These are phyloP conservation scores for Odocoileus hemionus DNA, from an alignment of 2,113 vertebrate genomes.

Conservation along the genomic window DNA sequence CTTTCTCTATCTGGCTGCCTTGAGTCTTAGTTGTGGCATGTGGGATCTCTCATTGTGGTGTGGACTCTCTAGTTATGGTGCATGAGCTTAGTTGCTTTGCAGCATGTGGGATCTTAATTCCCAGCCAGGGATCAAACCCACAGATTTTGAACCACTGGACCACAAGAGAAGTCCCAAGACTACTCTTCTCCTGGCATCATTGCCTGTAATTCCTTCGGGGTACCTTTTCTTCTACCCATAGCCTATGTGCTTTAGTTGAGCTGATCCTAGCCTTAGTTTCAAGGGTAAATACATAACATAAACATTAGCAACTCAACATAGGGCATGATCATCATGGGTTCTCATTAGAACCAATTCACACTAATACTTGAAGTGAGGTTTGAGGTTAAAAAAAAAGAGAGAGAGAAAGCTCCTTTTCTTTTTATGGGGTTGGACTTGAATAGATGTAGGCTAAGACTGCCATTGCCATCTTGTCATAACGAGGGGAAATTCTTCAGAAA, in stretches of 20 bases:
- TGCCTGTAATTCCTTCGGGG: background rate
- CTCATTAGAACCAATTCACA: background rate
- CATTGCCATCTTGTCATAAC: background rate
- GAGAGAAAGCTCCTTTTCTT: background rate
- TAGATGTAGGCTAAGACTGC: background rate
- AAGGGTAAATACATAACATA: background rate
- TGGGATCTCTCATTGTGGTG: background rate
- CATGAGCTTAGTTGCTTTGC: background rate
- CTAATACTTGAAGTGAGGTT: background rate
- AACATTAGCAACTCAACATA: background rate
- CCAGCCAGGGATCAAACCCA: background rate
- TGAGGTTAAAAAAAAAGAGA: background rate
- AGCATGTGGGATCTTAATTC: background rate
- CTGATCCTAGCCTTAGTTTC: background rate
- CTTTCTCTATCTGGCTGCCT: background rate
- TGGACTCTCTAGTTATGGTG: background rate
- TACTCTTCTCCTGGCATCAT: background rate
- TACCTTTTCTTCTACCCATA: background rate
- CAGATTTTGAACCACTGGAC: background rate
- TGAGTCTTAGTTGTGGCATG: background rate
- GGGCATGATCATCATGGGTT: background rate
- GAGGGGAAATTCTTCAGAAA: constrained; percentile 14
- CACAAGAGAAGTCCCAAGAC: background rate
- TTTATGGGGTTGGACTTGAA: background rate
- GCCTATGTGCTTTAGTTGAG: background rate